Evolutionary conservation across 2,888 invertebrate species (phyloP), one percentile per base, ranked within the genome.

Genomic region (Drosophila borborema): DNA sequence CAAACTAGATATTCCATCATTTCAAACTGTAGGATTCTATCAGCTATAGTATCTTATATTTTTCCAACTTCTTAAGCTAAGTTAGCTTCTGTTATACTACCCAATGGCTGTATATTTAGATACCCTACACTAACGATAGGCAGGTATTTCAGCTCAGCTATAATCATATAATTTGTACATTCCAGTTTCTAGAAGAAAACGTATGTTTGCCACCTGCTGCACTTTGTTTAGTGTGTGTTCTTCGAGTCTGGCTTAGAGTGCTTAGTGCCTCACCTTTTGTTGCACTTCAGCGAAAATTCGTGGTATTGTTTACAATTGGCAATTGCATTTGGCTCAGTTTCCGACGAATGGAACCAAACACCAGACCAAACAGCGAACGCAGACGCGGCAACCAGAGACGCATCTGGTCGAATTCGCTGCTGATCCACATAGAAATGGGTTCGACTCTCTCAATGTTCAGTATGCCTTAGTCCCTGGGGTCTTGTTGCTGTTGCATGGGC

Each of bases 341-440:
- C 77, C 5, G 5, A 38, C 5, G 64, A 74, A 74, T 58, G 55
- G 28, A 78, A 75, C n/a, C 38, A 28, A 54, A 68, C 48, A 68
- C 75, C 58, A 48, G 23, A 16, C 38, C 31, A 43, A 48, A n/a
- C 4, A 9, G 36, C n/a, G 6, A 31, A 12, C 2, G 7, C 10
- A 20, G 14, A 23, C 36, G 18, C 20, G 31, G 46, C 16, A 60
- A 40, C 12, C 20, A 23, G 5, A 41, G 58, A 38, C n/a, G 14
- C 28, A 16, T 31, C 10, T n/a, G 5, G n/a, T 49, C 14, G 38
- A 54, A 41, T 23, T 46, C 28, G 34, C 12, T 54, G 34, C 28
- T 18, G 41, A 73, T 18, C 28, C 40, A 41, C 56, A 49, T 55
- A 49, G 36, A 31, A 59, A 75, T 48, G 28, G 45, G 36, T 18